Base-by-base conservation (phyloP, 1,140 invertebrate species). In the Zaprionus africanus region DNA sequence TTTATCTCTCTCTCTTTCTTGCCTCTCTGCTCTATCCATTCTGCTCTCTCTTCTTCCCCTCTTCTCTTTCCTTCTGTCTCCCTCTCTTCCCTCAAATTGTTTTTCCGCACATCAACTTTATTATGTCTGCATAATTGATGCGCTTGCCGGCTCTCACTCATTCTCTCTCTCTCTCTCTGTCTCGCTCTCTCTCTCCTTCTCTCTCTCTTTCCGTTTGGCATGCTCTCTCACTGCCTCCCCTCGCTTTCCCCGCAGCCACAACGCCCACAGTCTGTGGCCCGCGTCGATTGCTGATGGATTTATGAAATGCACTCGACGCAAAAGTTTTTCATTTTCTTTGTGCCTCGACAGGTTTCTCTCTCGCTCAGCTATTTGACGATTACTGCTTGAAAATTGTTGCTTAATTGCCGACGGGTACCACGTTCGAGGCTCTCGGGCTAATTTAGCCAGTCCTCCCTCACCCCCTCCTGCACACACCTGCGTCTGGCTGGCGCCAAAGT, bases 301-400 rank as follows among this genome's bases (percentile, higher is more conserved):
- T 84, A 74, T 81, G 85, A 70, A 77, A 66, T 65, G 58, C 62
- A 51, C 43, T 38, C n/a, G 41, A 17, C 15, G 34, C 19, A 56
- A 56, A 62, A 74, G 43, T 60, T 68, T 68, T 36, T 38, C 24
- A 53, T 58, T 54, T 49, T n/a, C 26, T 38, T 17, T n/a, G n/a
- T 51, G 41, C 28, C 34, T 46, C 31, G 24, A 15, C 22, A 19
- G 26, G n/a, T n/a, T 11, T n/a, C 11, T 41, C 56, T 58, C 13
- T n/a, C 11, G 53, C 56, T 58, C 63, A 64, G 72, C 61, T 75
- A 43, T 68, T 46, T 64, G 60, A 60, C 81, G 72, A 65, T 83
- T 75, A 75, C 81, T 60, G 57, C 73, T 77, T 46, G 57, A 81
- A 88, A 88, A 90, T 81, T 81, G 75, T 67, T 90, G 84, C 85